Percentiles rank a stretch among this genome's conserved stretches.
These are phyloP conservation scores for Pyralis farinalis DNA, from an alignment of 2,888 invertebrate genomes.

Conservation along the genomic window DNA sequence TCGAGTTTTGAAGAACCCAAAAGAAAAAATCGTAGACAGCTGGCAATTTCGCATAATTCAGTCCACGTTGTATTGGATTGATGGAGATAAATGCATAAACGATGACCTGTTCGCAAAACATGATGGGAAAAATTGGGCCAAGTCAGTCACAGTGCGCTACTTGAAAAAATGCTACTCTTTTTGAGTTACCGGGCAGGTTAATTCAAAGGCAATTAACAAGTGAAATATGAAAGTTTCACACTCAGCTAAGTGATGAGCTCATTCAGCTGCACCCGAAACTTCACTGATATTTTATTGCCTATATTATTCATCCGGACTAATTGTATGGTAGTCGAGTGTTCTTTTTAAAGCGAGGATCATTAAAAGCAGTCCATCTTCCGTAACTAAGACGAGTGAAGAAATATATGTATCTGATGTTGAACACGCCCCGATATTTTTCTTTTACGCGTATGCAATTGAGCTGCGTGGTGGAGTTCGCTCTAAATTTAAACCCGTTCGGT, in stretches of 20 bases:
- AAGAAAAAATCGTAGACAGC: slow-evolving; percentile 4
- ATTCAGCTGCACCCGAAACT: slow-evolving; percentile 5
- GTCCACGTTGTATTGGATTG: slow-evolving; percentile 39
- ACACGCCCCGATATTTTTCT: too few relatives aligned
- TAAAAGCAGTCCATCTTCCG: not conserved
- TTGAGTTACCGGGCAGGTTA: slow-evolving; percentile 36
- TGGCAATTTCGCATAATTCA: slow-evolving; percentile 36
- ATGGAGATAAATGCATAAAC: slow-evolving; percentile 62
- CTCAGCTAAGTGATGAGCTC: slow-evolving; percentile 14
- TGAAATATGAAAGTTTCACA: slow-evolving; percentile 33
- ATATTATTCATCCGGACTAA: slow-evolving; percentile 9
- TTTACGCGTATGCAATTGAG: too few relatives aligned
- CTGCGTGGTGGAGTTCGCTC: too few relatives aligned
- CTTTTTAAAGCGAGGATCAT: not conserved
- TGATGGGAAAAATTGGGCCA: slow-evolving; percentile 55
- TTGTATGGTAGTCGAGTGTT: slow-evolving; percentile 1
- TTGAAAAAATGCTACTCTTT: slow-evolving; percentile 38
- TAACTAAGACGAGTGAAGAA: not conserved
- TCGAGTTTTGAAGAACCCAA: not conserved
- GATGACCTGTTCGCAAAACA: slow-evolving; percentile 43
- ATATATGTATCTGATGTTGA: too few relatives aligned
- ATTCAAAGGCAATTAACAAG: slow-evolving; percentile 45
- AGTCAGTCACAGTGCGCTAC: slow-evolving; percentile 42
- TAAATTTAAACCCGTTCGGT: too few relatives aligned
- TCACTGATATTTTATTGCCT: slow-evolving; percentile 6